Conservation (phyloP, 2,888 invertebrate species). For the Catonia carolina region DNA sequence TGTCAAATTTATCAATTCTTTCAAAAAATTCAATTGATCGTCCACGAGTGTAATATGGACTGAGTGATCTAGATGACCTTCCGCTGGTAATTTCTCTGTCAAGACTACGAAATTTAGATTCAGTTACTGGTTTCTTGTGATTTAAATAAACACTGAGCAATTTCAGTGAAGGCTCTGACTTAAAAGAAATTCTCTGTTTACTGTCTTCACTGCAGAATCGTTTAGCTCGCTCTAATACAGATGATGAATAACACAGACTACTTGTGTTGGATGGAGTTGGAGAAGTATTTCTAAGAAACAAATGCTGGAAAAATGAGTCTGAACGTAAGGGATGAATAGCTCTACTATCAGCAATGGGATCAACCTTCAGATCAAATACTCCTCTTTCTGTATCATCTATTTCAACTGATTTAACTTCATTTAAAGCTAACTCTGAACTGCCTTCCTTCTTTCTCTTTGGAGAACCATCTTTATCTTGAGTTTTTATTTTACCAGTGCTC, state of each 20-base stretch:
- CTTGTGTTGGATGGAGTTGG: constrained; percentile 41
- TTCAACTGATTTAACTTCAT: background rate
- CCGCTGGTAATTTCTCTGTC: constrained; percentile 47
- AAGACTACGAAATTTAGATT: constrained; percentile 63
- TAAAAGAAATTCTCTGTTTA: constrained; percentile 33
- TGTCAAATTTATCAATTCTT: constrained; percentile 41
- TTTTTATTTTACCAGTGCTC: constrained; percentile 32
- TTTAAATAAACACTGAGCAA: constrained; percentile 58
- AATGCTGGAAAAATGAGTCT: constrained; percentile 63
- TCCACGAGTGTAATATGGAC: constrained; percentile 50
- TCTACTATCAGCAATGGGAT: constrained; percentile 19
- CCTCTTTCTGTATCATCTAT: constrained; percentile 10
- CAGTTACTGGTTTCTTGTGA: constrained; percentile 62
- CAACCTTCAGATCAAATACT: constrained; percentile 6
- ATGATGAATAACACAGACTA: constrained; percentile 46
- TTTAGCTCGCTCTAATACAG: constrained; percentile 61
- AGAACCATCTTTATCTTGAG: constrained; percentile 29
- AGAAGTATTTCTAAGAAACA: constrained; percentile 52
- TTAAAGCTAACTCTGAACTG: constrained; percentile 22
- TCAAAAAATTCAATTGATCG: constrained; percentile 39
- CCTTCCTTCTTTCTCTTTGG: constrained; percentile 35
- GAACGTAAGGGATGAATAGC: constrained; percentile 40
- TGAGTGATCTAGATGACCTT: constrained; percentile 45
- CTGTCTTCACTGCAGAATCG: constrained; percentile 45
- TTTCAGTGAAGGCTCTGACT: constrained; percentile 51